phyloP scores from a whole-genome alignment of 2,888 invertebrate genomes.

The Machimus rusticus region DNA sequence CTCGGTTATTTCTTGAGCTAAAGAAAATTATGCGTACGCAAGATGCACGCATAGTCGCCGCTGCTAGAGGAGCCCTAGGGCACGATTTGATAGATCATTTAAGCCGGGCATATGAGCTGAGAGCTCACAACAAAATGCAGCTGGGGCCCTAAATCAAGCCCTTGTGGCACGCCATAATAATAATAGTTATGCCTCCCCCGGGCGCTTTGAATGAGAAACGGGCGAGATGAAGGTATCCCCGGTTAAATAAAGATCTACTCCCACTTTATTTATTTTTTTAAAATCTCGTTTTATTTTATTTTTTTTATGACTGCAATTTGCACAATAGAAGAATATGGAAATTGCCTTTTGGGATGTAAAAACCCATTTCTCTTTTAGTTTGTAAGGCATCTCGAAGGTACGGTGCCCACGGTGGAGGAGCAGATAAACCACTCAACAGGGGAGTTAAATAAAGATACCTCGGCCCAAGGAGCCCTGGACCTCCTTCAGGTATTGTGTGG shows the following conservation, averaged over 20 bases:
- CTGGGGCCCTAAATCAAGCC: background rate
- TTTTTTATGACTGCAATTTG: slow-evolving; percentile 3
- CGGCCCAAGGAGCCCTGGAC: background rate
- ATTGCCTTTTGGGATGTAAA: background rate
- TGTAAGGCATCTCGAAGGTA: background rate
- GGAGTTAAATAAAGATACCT: background rate
- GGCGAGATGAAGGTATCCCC: background rate
- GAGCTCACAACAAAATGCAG: background rate
- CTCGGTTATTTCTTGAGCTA: background rate
- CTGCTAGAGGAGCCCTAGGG: background rate
- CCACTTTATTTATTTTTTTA: background rate
- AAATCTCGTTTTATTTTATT: background rate
- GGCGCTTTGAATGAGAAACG: background rate
- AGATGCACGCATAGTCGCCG: background rate
- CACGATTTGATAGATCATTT: background rate
- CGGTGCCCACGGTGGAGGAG: background rate
- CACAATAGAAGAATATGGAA: slow-evolving; percentile 14
- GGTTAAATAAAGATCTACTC: slow-evolving; percentile 6
- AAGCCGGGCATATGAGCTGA: background rate
- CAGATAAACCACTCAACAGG: background rate
- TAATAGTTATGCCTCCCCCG: background rate
- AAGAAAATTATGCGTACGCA: background rate
- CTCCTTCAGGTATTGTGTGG: background rate
- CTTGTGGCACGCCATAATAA: background rate
- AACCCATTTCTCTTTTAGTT: background rate